Evolutionary conservation across 2,113 vertebrate genomes (phyloP), one percentile per base, ranked within the genome.

Genomic region (Dipodomys ordii): DNA sequence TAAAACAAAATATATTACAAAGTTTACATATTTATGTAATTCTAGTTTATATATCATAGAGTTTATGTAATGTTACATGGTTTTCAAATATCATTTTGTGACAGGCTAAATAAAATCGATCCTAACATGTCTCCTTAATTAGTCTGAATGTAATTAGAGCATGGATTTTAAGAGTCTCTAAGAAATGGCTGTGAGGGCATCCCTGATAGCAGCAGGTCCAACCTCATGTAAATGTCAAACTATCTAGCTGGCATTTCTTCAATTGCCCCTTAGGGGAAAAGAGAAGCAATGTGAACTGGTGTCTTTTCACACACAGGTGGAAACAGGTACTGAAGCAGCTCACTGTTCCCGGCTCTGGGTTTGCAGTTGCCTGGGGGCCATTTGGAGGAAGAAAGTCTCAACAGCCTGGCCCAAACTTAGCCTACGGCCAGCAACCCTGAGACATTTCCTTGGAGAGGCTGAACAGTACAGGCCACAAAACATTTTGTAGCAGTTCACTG

Each of bases 211-310:
- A 16, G 53, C 53, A 57, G 53, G 44, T 4, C 49, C 83, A 83
- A 20, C 73, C 35, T 72, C 84, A 77, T 68, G 68, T 81, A 88
- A 94, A 88, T 92, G 44, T 88, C 65, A 93, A 83, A 49, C 76
- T 44, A 60, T 44, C 25, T 81, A 92, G 62, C 15, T 71, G 28
- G 30, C 3, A 79, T 72, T 80, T 86, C 72, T 85, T 88, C 92
- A 83, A 88, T 83, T 83, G 74, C 57, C 35, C 30, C 28, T 44
- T 49, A n/a, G 60, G 30, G 84, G 62, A 49, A 92, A 85, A 73
- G 25, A 83, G 68, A 92, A 83, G 18, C 72, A 91, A 92, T 89
- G 49, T 32, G 32, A 87, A 53, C 64, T 60, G 25, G 53, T 53
- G 22, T 25, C 39, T 83, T 89, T 87, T 78, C 30, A 78, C 25